phyloP scores from a whole-genome alignment of 2,888 invertebrate genomes.

The Eumerus sabulonum region DNA sequence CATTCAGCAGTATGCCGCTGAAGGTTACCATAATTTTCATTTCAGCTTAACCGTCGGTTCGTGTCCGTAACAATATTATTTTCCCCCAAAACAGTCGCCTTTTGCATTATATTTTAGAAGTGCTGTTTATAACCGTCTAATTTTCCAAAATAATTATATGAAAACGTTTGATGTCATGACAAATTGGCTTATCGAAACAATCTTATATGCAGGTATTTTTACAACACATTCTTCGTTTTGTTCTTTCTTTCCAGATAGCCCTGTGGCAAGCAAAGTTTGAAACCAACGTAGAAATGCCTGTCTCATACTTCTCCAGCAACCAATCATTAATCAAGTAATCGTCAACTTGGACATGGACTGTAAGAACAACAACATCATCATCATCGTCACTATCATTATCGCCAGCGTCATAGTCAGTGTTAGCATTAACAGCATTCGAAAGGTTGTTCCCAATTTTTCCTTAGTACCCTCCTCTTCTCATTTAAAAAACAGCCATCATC shows the following conservation, averaged over 20 bases:
- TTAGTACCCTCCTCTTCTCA: slow-evolving; percentile 29
- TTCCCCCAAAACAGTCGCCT: no score
- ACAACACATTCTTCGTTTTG: neutral
- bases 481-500: slow-evolving; percentile 58
- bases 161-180: no score
- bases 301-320: slow-evolving; percentile 23
- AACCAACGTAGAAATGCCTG: slow-evolving; percentile 42
- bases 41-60: no score
- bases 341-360: slow-evolving; percentile 53
- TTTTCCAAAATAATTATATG: no score
- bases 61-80: no score
- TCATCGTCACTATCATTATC: slow-evolving; percentile 32
- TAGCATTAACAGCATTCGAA: slow-evolving; percentile 52
- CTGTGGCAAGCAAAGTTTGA: slow-evolving; percentile 33
- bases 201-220: neutral
- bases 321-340: slow-evolving; percentile 56
- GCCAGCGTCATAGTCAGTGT: neutral
- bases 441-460: slow-evolving; percentile 56
- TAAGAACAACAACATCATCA: slow-evolving; percentile 53
- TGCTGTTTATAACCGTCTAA: no score
- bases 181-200: no score
- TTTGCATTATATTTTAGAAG: no score
- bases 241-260: slow-evolving; percentile 33
- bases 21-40: no score
- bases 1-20: no score